Percentiles rank a stretch among this genome's conserved stretches.
phyloP scores from a whole-genome alignment of 2,113 vertebrate species.

The Thunnus maccoyii region DNA sequence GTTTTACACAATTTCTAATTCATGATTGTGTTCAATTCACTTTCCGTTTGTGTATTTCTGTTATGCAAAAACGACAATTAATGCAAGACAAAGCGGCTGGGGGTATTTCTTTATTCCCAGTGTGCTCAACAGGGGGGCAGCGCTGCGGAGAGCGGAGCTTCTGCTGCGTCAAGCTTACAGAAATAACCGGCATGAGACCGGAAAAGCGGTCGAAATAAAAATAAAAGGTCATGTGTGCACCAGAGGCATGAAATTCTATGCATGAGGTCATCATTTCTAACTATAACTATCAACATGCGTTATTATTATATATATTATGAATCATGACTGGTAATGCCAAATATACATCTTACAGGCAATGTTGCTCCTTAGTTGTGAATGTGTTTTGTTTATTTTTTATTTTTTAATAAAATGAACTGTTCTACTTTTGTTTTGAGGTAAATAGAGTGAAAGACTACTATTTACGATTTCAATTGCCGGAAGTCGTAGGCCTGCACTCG shows the following conservation, averaged over 20 bases:
- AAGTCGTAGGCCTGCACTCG: background rate
- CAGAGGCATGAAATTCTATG: background rate
- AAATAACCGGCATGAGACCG: background rate
- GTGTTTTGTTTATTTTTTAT: no score
- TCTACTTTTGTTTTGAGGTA: no score
- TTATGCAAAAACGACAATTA: background rate
- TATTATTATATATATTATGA: background rate
- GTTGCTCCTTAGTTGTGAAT: background rate
- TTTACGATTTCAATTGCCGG: background rate
- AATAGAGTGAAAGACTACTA: no score
- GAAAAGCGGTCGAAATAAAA: conserved; percentile 43
- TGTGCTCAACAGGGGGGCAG: conserved; percentile 44
- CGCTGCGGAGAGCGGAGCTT: conserved; percentile 11
- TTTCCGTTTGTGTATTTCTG: background rate
- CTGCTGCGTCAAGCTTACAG: background rate
- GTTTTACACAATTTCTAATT: conserved; percentile 1
- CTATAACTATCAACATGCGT: background rate
- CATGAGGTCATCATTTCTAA: no score
- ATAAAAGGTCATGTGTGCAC: background rate
- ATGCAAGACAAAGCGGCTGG: conserved; percentile 15
- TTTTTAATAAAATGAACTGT: no score
- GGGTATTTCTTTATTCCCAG: conserved; percentile 42
- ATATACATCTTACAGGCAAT: background rate
- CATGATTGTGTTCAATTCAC: background rate
- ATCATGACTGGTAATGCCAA: no score